A percentile compares a stretch with the other conserved stretches of the same genome.
phyloP scores from a whole-genome alignment of 2,888 invertebrate genomes.

The Nomada ferruginata region DNA sequence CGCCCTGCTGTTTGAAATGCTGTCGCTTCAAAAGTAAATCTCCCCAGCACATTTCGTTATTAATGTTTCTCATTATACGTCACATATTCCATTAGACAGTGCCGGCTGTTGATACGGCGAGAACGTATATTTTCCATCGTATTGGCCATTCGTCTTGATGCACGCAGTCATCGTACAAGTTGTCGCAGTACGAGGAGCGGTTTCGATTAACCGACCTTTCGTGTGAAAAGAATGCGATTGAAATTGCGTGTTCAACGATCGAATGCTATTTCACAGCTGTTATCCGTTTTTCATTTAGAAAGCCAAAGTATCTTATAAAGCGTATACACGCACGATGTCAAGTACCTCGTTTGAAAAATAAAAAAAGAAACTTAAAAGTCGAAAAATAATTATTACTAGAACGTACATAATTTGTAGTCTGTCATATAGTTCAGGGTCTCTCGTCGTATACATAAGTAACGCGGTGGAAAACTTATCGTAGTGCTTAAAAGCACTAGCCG shows the following conservation, averaged over 20 bases:
- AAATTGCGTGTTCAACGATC: neutral
- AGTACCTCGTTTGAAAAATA: no score
- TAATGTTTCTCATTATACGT: constrained; percentile 13
- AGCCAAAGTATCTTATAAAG: no score
- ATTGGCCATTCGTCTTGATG: constrained; percentile 35
- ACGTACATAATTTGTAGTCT: constrained; percentile 55
- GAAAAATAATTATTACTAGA: constrained; percentile 2
- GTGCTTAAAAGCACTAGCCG: constrained; percentile 66
- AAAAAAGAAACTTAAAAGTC: neutral
- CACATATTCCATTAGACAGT: constrained; percentile 51
- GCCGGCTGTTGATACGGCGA: constrained; percentile 23
- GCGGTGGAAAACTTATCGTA: constrained; percentile 62
- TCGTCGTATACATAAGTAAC: constrained; percentile 28
- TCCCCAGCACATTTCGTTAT: neutral
- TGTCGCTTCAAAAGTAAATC: neutral
- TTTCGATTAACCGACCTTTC: constrained; percentile 45
- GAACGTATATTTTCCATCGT: constrained; percentile 23
- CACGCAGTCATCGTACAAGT: constrained; percentile 6
- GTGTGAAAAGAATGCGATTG: constrained; percentile 38
- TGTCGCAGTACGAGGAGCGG: constrained; percentile 4
- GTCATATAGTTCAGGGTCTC: constrained; percentile 35
- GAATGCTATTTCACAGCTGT: no score
- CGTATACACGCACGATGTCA: no score
- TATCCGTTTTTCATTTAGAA: no score
- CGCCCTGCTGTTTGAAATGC: neutral